These are phyloP conservation scores for Holotrichia oblita DNA, from an alignment of 1,140 invertebrate species.

Conservation along the genomic window DNA sequence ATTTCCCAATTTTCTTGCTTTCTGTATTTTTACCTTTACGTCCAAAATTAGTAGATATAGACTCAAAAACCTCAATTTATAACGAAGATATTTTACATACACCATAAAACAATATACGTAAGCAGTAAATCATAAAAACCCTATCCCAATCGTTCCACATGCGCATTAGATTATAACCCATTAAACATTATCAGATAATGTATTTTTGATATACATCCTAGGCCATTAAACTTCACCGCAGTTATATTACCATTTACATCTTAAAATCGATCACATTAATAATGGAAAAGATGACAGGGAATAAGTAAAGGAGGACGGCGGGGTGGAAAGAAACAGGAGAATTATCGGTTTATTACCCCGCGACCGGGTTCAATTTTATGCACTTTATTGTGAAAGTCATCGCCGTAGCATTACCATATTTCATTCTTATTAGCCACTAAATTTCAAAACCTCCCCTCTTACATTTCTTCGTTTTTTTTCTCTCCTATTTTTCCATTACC, in stretches of 20 bases:
- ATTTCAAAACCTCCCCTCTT: background rate
- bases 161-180: background rate
- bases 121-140: too few relatives aligned
- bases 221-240: background rate
- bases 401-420: background rate
- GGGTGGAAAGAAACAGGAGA: background rate
- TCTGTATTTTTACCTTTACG: too few relatives aligned
- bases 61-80: too few relatives aligned
- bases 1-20: too few relatives aligned
- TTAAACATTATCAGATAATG: background rate
- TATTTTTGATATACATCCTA: background rate
- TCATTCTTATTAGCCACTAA: background rate
- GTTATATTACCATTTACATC: background rate
- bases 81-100: too few relatives aligned
- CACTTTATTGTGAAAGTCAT: constrained; percentile 12
- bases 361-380: background rate
- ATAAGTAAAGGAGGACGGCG: too few relatives aligned
- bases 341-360: background rate
- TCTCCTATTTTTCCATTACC: background rate
- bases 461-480: background rate
- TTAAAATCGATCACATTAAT: background rate
- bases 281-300: constrained; percentile 12
- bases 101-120: too few relatives aligned
- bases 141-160: too few relatives aligned
- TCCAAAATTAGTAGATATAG: too few relatives aligned